Conservation (phyloP, 1,140 invertebrate species). For the Schlechtendalia chinensis region DNA sequence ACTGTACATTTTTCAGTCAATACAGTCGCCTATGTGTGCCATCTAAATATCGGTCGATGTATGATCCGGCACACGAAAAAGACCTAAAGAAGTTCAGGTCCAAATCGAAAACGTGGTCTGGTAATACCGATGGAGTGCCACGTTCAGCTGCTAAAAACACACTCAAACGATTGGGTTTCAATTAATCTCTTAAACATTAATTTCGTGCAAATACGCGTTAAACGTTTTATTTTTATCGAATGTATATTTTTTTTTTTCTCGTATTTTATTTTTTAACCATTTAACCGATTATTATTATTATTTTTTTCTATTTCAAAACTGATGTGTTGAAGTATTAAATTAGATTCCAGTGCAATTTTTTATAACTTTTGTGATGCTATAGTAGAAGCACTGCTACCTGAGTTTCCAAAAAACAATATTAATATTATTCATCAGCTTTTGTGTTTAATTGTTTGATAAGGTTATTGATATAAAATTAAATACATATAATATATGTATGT, state of each 20-base stretch:
- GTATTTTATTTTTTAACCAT: slow-evolving; percentile 34
- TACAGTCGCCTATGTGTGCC: slow-evolving; percentile 75
- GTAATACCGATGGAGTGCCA: slow-evolving; percentile 34
- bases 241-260: slow-evolving; percentile 32
- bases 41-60: slow-evolving; percentile 74
- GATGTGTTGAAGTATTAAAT: slow-evolving; percentile 35
- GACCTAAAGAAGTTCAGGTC: slow-evolving; percentile 72
- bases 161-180: slow-evolving; percentile 48
- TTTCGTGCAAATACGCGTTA: not conserved
- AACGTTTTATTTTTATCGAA: slow-evolving; percentile 21
- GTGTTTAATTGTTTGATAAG: slow-evolving; percentile 38
- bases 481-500: slow-evolving; percentile 28
- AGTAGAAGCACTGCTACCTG: slow-evolving; percentile 28
- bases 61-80: slow-evolving; percentile 69
- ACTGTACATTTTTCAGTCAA: slow-evolving; percentile 81
- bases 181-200: not conserved
- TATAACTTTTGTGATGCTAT: slow-evolving; percentile 42
- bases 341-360: slow-evolving; percentile 45
- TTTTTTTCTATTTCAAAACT: slow-evolving; percentile 37
- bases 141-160: slow-evolving; percentile 44
- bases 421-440: slow-evolving; percentile 10
- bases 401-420: slow-evolving; percentile 39
- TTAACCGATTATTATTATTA: slow-evolving; percentile 24
- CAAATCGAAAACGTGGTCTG: slow-evolving; percentile 65
- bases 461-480: slow-evolving; percentile 25